Evolutionary conservation across 2,113 vertebrate genomes (phyloP), one percentile per base, ranked within the genome.

Genomic region (Mesocricetus auratus): DNA sequence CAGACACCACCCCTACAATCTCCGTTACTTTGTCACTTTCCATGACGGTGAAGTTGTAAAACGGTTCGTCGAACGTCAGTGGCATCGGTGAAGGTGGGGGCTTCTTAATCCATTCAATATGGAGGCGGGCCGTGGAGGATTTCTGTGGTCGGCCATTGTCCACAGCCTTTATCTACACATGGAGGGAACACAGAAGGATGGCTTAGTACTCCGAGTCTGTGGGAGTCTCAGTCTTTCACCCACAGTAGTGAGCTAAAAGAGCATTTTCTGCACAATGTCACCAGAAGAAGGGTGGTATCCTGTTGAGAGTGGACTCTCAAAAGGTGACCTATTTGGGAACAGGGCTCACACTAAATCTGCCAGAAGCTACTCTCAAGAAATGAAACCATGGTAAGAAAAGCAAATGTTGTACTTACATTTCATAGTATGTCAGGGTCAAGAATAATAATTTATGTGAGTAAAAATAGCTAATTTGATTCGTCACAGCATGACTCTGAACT

Each of bases 121-220:
- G 99, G 47, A 99, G 99, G 29, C 99, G 99, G 0, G 99, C 99
- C 0, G 99, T 99, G 13, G 99, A 99, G 50, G 99, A 99, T 82
- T 99, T 99, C 97, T 99, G 99, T 64, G 99, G 99, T 47, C 99
- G 99, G 3, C 99, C 99, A 0, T 99, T 99, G 98, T 99, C 99
- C 82, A 99, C 99, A 0, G 99, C 99, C 98, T 99, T 99, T 92
- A 99, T 99, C 99, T 99, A 97, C 91, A 81, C 31, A 95, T 1
- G 87, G 97, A 98, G 91, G 95, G 79, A 96, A 97, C 47, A 97
- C 42, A 96, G 88, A 93, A 94, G 93, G n/a, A 89, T 0, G 19
- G 69, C 71, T 97, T 60, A 97, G 93, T 89, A 68, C 33, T 79
- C 5, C 0, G 36, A 29, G 47, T 21, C 58, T 33, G 22, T 7